phyloP scores from a whole-genome alignment of 1,140 invertebrate genomes.

The Diachasma alloeum region DNA sequence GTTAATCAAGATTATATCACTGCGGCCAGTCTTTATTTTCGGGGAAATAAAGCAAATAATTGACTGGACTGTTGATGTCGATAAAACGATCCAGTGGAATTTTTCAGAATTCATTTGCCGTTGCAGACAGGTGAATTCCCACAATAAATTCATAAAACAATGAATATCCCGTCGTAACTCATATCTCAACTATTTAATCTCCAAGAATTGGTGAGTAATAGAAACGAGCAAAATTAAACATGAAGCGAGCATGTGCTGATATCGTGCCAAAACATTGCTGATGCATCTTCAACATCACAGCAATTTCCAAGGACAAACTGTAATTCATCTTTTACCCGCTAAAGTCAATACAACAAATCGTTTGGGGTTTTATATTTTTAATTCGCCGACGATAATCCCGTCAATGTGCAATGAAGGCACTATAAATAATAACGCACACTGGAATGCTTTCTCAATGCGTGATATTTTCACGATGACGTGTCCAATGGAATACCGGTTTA shows the following conservation, averaged over 20 bases:
- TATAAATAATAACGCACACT: not conserved
- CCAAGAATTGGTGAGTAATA: no score
- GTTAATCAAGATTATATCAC: not conserved
- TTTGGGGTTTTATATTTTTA: not conserved
- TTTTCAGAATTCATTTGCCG: no score
- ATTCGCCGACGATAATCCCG: not conserved
- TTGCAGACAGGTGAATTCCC: no score
- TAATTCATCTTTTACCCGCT: not conserved
- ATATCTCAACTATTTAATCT: no score
- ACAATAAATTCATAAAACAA: no score
- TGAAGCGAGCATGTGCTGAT: not conserved
- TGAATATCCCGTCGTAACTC: no score
- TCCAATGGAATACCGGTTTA: not conserved
- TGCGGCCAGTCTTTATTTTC: not conserved
- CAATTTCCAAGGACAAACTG: not conserved
- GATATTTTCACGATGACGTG: not conserved
- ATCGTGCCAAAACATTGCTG: not conserved
- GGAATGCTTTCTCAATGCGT: not conserved
- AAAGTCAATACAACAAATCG: not conserved
- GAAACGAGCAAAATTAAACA: not conserved
- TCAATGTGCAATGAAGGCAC: not conserved
- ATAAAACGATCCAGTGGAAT: no score
- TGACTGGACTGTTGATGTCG: no score
- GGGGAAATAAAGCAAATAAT: no score
- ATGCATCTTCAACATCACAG: not conserved